These are phyloP conservation scores for Thysanoteuthis rhombus DNA, from an alignment of 2,888 invertebrate species.

Conservation along the genomic window DNA sequence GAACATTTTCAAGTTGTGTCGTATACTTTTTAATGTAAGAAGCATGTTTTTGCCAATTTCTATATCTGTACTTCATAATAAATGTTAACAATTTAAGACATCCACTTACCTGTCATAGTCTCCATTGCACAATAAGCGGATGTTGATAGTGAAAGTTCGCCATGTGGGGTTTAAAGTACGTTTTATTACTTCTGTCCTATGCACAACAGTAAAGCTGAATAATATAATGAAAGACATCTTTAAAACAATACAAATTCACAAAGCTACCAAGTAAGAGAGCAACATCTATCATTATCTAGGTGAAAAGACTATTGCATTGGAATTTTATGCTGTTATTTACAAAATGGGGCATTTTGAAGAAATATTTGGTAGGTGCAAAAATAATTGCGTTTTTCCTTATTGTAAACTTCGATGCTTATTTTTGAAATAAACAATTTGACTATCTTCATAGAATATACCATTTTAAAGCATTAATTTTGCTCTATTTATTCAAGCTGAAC, in stretches of 20 bases:
- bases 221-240: conserved; percentile 17
- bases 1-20: no score
- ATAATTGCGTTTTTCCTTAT: no score
- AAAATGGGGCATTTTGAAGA: not conserved
- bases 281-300: not conserved
- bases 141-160: conserved; percentile 69
- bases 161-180: conserved; percentile 71
- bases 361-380: no score
- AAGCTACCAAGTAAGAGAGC: no score
- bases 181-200: conserved; percentile 71
- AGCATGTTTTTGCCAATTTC: no score
- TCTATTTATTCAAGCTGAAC: no score
- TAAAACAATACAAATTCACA: not conserved
- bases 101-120: conserved; percentile 69
- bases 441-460: no score
- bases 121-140: conserved; percentile 71
- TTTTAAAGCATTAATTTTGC: no score
- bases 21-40: no score
- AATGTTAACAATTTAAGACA: not conserved
- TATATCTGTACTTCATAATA: not conserved
- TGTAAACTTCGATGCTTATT: no score
- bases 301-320: no score
- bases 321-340: not conserved
- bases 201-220: conserved; percentile 69
- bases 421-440: no score